Conservation (phyloP, 1,140 invertebrate species). For the Drosophila guanche region DNA sequence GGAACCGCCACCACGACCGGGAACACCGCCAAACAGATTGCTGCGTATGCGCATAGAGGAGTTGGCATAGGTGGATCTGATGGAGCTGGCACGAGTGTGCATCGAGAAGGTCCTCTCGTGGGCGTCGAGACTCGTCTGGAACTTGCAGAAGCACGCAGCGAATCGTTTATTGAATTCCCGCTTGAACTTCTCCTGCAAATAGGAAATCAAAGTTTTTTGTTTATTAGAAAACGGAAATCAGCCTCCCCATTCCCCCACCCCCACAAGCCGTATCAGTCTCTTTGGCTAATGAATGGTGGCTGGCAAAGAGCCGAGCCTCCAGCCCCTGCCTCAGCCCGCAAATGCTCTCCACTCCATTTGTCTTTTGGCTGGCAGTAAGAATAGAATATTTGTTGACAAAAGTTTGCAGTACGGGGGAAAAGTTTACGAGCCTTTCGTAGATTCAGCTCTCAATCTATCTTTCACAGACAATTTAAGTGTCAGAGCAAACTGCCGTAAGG, state of each 20-base stretch:
- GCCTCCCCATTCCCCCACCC: too few species aligned
- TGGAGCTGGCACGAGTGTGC: constrained; percentile 78
- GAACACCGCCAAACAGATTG: constrained; percentile 55
- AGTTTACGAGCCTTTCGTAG: constrained; percentile 53
- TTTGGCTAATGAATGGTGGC: constrained; percentile 29
- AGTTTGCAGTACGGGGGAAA: constrained; percentile 50
- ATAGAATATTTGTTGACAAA: constrained; percentile 56
- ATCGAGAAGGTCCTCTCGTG: constrained; percentile 78
- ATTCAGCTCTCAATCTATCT: constrained; percentile 61
- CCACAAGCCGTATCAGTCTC: background rate
- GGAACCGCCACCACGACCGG: constrained; percentile 23
- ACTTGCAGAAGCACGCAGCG: constrained; percentile 83
- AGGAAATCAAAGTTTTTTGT: background rate
- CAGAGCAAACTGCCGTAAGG: constrained; percentile 38
- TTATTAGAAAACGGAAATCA: background rate
- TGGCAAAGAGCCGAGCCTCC: too few species aligned
- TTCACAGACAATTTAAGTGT: constrained; percentile 56
- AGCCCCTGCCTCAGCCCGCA: background rate
- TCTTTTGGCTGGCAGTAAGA: constrained; percentile 34
- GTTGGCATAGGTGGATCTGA: constrained; percentile 75
- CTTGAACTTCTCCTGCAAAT: constrained; percentile 88
- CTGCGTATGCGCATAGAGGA: constrained; percentile 78
- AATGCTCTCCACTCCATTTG: constrained; percentile 26
- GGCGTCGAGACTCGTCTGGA: constrained; percentile 64
- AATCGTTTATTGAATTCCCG: constrained; percentile 88